A percentile compares a stretch with the other conserved stretches of the same genome.
These are phyloP conservation scores for Hemichromis elongatus DNA, from an alignment of 2,113 vertebrate genomes.

Conservation along the genomic window DNA sequence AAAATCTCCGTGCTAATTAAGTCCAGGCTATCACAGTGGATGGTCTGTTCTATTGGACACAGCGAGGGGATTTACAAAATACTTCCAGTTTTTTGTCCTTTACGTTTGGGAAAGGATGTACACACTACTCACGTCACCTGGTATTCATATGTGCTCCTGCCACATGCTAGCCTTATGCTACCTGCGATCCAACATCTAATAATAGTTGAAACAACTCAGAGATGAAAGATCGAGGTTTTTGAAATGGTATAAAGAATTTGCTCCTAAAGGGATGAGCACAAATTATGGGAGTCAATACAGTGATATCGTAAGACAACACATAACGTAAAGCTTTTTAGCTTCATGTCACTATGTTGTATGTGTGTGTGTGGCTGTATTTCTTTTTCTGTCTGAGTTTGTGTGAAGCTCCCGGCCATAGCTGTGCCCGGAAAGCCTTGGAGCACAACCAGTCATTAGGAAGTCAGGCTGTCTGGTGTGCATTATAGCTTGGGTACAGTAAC, in stretches of 20 bases:
- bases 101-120: conserved; percentile 5
- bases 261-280: background rate
- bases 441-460: conserved; percentile 79
- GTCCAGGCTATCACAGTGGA: conserved; percentile 49
- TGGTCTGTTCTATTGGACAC: conserved; percentile 28
- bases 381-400: conserved; percentile 57
- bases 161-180: conserved; percentile 10
- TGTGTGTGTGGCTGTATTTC: conserved; percentile 42
- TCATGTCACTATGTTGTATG: conserved; percentile 51
- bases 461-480: conserved; percentile 77
- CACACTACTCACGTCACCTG: background rate
- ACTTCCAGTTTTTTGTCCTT: conserved; percentile 28
- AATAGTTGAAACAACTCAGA: background rate
- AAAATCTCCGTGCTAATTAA: conserved; percentile 54
- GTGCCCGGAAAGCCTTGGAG: conserved; percentile 78
- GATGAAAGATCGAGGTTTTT: background rate
- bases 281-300: background rate
- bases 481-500: conserved; percentile 73
- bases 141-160: background rate
- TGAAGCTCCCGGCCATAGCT: conserved; percentile 69
- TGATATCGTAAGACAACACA: background rate
- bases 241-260: background rate
- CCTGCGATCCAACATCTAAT: background rate
- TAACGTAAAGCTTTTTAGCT: conserved; percentile 23
- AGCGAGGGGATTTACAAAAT: conserved; percentile 40